phyloP scores from a whole-genome alignment of 2,888 invertebrate species.

The Eustalomyia histrio region DNA sequence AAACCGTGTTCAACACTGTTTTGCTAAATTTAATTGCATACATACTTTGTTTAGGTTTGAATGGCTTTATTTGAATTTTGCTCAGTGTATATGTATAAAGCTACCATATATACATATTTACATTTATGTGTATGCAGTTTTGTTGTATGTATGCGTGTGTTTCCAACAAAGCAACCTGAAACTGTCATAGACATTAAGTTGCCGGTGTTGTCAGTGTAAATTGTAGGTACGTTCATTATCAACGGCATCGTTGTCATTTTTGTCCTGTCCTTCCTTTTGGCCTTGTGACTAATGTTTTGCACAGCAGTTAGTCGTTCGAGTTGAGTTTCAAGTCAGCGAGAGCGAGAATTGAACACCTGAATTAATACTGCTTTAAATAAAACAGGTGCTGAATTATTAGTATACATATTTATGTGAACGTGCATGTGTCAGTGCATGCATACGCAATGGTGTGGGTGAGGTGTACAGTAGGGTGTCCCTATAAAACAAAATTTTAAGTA shows the following conservation, averaged over 20 bases:
- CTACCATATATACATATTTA: not conserved
- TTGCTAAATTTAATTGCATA: too few species aligned
- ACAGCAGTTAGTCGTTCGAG: conserved; percentile 56
- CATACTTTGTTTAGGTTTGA: too few species aligned
- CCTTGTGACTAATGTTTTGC: conserved; percentile 70
- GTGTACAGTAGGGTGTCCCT: too few species aligned
- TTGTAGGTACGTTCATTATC: conserved; percentile 58
- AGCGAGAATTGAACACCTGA: conserved; percentile 64
- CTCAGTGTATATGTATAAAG: too few species aligned
- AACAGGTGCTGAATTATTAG: conserved; percentile 40
- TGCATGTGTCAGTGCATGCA: not conserved
- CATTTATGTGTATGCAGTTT: conserved; percentile 22
- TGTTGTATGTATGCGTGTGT: conserved; percentile 3
- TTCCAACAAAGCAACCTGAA: conserved; percentile 43
- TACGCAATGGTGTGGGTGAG: not conserved
- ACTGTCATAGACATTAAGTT: conserved; percentile 64
- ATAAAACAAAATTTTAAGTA: too few species aligned
- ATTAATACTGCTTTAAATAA: conserved; percentile 35
- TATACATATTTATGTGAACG: not conserved
- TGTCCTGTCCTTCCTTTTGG: conserved; percentile 69
- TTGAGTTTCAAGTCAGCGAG: conserved; percentile 47
- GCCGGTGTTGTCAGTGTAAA: conserved; percentile 56
- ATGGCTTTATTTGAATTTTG: too few species aligned
- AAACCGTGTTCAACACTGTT: too few species aligned
- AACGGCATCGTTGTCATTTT: conserved; percentile 30